phyloP scores from a whole-genome alignment of 2,888 invertebrate species.

The Pheosia tremula region DNA sequence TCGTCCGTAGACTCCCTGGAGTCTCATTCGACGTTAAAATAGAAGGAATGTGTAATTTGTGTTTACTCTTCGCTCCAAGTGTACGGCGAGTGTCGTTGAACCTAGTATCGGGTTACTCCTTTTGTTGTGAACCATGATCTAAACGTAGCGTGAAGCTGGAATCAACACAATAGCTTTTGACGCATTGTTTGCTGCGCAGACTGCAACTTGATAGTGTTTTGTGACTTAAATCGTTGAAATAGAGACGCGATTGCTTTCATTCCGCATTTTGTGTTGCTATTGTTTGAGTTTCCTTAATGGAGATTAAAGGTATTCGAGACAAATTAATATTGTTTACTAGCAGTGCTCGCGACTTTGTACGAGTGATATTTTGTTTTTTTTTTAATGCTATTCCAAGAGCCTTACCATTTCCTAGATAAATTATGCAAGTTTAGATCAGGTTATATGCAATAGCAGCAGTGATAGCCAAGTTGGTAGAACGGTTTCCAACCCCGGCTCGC shows the following conservation, averaged over 20 bases:
- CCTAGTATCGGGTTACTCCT: slow-evolving; percentile 30
- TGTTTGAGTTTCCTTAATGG: slow-evolving; percentile 9
- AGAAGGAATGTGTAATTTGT: slow-evolving; percentile 10
- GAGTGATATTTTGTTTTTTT: not conserved
- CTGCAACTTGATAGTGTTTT: slow-evolving; percentile 27
- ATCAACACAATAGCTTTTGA: slow-evolving; percentile 20
- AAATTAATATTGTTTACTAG: not conserved
- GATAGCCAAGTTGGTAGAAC: too few relatives aligned
- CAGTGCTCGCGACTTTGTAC: not conserved
- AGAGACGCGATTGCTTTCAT: slow-evolving; percentile 3
- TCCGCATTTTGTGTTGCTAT: slow-evolving; percentile 16
- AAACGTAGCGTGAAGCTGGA: slow-evolving; percentile 16
- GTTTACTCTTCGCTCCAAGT: not conserved
- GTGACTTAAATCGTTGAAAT: slow-evolving; percentile 11
- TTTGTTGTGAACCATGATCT: slow-evolving; percentile 25
- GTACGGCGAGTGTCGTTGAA: slow-evolving; percentile 17
- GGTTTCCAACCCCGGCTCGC: too few relatives aligned
- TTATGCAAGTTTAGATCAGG: too few relatives aligned
- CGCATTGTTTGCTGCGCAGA: slow-evolving; percentile 22
- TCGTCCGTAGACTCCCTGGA: slow-evolving; percentile 10
- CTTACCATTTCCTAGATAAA: too few relatives aligned
- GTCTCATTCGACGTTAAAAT: slow-evolving; percentile 32
- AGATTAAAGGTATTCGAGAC: not conserved
- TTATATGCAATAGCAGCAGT: too few relatives aligned
- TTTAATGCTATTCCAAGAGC: too few relatives aligned